A percentile compares a stretch with the other conserved stretches of the same genome.
Evolutionary conservation across 2,113 vertebrate genomes (phyloP).

Genomic region (Phyllopteryx taeniolatus): DNA sequence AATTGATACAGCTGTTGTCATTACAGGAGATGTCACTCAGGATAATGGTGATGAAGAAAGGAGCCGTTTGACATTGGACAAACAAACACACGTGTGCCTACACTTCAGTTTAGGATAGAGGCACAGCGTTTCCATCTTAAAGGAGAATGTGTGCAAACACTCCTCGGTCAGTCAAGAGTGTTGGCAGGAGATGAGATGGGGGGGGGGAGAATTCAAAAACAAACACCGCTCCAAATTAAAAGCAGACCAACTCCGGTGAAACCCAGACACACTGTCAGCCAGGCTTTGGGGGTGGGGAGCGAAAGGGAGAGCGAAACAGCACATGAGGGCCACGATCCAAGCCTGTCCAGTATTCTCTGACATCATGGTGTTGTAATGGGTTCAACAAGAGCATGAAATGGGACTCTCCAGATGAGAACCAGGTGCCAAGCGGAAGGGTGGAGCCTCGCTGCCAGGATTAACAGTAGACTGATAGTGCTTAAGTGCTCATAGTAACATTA

Average conservation of each 20-base stretch:
- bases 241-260: slow-evolving; percentile 44
- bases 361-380: slow-evolving; percentile 45
- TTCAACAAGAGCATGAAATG: slow-evolving; percentile 36
- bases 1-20: slow-evolving; percentile 66
- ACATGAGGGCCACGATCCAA: slow-evolving; percentile 10
- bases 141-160: slow-evolving; percentile 43
- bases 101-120: slow-evolving; percentile 11
- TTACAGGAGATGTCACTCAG: slow-evolving; percentile 65
- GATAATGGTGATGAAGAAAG: slow-evolving; percentile 33
- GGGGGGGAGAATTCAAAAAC: slow-evolving; percentile 32
- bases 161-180: slow-evolving; percentile 16
- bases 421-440: slow-evolving; percentile 44
- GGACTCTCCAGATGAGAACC: slow-evolving; percentile 41
- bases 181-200: slow-evolving; percentile 54
- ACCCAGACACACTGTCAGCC: slow-evolving; percentile 29
- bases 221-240: slow-evolving; percentile 67
- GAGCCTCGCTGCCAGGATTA: slow-evolving; percentile 61
- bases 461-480: slow-evolving; percentile 46
- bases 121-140: slow-evolving; percentile 12
- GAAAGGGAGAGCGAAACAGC: slow-evolving; percentile 4
- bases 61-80: not conserved
- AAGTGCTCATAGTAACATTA: slow-evolving; percentile 45
- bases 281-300: not conserved
- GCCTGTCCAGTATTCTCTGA: slow-evolving; percentile 22
- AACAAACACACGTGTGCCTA: slow-evolving; percentile 3